A percentile compares a stretch with the other conserved stretches of the same genome.
These are phyloP conservation scores for Eulacestoma nigropectus DNA, from an alignment of 2,113 vertebrate species.

Conservation along the genomic window DNA sequence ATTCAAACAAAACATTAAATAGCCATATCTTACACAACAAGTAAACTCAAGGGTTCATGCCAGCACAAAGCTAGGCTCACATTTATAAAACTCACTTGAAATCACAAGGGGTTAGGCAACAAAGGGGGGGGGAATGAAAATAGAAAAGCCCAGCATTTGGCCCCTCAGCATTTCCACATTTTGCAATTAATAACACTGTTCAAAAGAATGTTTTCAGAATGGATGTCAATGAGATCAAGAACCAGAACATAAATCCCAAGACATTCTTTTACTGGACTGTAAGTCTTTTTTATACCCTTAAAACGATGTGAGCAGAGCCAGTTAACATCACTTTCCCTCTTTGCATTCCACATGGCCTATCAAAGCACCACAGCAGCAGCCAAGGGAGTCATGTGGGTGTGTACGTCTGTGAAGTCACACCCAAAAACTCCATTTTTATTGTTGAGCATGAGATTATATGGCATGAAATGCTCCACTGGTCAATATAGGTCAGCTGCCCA, in stretches of 20 bases:
- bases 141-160: neutral
- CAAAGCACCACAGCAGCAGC: neutral
- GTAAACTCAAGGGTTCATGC: neutral
- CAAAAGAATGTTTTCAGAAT: neutral
- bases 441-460: fast-evolving
- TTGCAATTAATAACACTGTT: neutral
- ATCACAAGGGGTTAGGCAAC: neutral
- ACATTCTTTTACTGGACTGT: neutral
- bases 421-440: neutral
- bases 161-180: neutral
- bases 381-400: fast-evolving
- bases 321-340: neutral
- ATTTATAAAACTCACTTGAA: neutral
- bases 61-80: neutral
- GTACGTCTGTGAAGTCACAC: fast-evolving
- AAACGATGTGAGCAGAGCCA: neutral
- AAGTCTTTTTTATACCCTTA: neutral
- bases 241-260: neutral
- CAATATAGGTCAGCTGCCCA: neutral
- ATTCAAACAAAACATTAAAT: neutral
- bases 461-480: neutral
- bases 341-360: neutral
- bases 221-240: neutral
- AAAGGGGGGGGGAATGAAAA: fast-evolving
- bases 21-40: neutral